Conservation (phyloP, 2,113 vertebrate genomes). For the Melanocharis versteri region DNA sequence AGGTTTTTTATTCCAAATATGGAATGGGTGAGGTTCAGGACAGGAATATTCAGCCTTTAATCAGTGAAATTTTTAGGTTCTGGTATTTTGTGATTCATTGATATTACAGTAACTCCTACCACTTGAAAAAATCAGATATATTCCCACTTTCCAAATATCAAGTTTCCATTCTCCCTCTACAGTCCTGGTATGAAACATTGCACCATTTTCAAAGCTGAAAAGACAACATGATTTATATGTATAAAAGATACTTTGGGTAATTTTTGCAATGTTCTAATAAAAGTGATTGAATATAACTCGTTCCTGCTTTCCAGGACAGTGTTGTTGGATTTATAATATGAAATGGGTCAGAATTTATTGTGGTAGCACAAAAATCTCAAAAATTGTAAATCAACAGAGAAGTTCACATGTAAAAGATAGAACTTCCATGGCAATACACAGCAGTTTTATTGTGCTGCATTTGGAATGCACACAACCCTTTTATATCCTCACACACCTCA, state of each 20-base stretch:
- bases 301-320: not conserved
- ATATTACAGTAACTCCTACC: not conserved
- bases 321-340: not conserved
- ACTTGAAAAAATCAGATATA: not conserved
- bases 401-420: not conserved
- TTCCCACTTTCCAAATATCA: not conserved
- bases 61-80: not conserved
- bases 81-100: not conserved
- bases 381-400: not conserved
- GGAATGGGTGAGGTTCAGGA: not conserved
- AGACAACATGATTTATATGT: not conserved
- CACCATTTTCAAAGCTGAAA: not conserved
- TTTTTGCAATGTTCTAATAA: not conserved
- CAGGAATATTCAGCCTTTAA: not conserved
- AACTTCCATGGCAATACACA: not conserved
- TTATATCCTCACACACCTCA: not conserved
- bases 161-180: not conserved
- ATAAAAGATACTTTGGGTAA: not conserved
- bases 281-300: not conserved
- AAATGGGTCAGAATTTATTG: not conserved
- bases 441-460: not conserved
- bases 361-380: not conserved
- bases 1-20: not conserved
- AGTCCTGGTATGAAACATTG: not conserved
- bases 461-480: not conserved